A percentile compares a stretch with the other conserved stretches of the same genome.
phyloP scores from a whole-genome alignment of 1,140 invertebrate genomes.

The Odontomachus brunneus region DNA sequence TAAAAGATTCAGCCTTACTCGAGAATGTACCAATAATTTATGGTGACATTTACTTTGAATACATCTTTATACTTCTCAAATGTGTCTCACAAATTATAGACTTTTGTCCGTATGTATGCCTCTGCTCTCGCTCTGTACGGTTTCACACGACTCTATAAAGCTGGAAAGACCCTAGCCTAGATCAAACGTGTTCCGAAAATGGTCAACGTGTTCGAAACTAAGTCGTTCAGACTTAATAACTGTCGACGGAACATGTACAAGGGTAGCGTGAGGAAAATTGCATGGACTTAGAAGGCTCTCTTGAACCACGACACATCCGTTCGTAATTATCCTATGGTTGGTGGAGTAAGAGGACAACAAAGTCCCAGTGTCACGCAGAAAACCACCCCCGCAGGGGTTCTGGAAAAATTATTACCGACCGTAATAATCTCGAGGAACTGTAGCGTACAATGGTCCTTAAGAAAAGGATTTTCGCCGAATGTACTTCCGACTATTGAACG shows the following conservation, averaged over 20 bases:
- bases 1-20: too few species aligned
- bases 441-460: slow-evolving; percentile 43
- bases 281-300: slow-evolving; percentile 36
- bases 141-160: not conserved
- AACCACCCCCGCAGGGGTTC: not conserved
- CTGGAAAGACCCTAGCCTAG: not conserved
- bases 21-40: not conserved
- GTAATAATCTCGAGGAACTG: slow-evolving; percentile 68
- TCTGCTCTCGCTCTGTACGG: not conserved
- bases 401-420: slow-evolving; percentile 64
- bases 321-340: not conserved
- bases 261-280: slow-evolving; percentile 23
- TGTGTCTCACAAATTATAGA: not conserved
- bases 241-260: not conserved
- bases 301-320: not conserved
- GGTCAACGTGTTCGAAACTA: not conserved
- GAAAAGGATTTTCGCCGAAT: slow-evolving; percentile 15
- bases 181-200: not conserved
- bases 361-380: not conserved
- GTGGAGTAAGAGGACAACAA: not conserved
- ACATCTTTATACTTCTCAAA: not conserved
- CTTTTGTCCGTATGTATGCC: not conserved
- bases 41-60: slow-evolving; percentile 18
- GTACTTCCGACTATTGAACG: not conserved
- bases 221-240: slow-evolving; percentile 63